phyloP scores from a whole-genome alignment of 2,797 vertebrate species.

The Urophycis tenuis region DNA sequence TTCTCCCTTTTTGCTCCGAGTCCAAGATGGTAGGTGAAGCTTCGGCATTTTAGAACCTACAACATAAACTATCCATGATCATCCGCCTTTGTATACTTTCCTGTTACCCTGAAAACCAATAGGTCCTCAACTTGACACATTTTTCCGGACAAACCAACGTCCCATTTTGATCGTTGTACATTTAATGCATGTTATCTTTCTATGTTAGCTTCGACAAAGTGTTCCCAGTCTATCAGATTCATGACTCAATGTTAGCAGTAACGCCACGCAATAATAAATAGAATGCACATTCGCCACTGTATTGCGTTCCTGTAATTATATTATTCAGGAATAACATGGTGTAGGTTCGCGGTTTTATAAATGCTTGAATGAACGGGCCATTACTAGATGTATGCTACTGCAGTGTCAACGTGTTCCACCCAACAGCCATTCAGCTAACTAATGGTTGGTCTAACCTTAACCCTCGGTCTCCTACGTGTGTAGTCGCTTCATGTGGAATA shows the following conservation, averaged over 20 bases:
- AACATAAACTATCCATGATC: slow-evolving; percentile 50
- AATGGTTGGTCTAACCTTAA: background rate
- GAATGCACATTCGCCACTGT: background rate
- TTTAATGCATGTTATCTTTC: slow-evolving; percentile 15
- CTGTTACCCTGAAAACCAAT: fast-evolving
- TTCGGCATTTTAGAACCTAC: slow-evolving; percentile 17
- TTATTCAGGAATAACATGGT: background rate
- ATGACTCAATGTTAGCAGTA: background rate
- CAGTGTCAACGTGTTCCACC: slow-evolving; percentile 50
- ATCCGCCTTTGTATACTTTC: slow-evolving; percentile 50
- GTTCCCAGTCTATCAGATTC: background rate
- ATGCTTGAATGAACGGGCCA: background rate
- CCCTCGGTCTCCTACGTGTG: background rate
- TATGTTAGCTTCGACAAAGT: slow-evolving; percentile 11
- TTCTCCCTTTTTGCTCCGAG: slow-evolving; percentile 75
- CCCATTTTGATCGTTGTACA: slow-evolving; percentile 31
- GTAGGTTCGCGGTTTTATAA: background rate
- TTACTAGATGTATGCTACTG: slow-evolving; percentile 20
- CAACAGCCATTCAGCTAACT: background rate
- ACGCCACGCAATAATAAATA: fast-evolving
- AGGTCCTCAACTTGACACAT: fast-evolving
- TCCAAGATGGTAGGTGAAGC: slow-evolving; percentile 76
- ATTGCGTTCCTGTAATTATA: background rate
- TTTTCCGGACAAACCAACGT: background rate
- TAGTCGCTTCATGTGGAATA: background rate